Percentiles rank a stretch among this genome's conserved stretches.
These are phyloP conservation scores for Choristoneura rosaceana DNA, from an alignment of 2,888 invertebrate genomes.

Conservation along the genomic window DNA sequence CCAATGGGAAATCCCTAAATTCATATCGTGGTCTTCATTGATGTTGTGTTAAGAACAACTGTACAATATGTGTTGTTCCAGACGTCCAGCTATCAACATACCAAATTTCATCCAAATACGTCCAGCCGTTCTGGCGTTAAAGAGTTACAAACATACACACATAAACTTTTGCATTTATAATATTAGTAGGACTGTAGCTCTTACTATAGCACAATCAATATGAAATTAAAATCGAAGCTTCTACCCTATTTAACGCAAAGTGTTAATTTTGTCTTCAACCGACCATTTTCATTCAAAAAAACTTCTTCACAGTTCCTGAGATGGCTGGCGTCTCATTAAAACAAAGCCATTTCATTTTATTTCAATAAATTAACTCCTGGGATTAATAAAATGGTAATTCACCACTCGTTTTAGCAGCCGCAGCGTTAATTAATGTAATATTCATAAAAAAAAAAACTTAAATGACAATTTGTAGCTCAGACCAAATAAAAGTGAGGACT, in stretches of 20 bases:
- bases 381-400: constrained; percentile 41
- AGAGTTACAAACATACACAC: too few relatives aligned
- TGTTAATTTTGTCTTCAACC: not conserved
- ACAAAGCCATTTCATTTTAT: constrained; percentile 36
- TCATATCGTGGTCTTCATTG: too few relatives aligned
- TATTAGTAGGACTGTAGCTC: too few relatives aligned
- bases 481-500: too few relatives aligned
- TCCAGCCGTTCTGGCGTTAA: too few relatives aligned
- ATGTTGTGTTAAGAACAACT: too few relatives aligned
- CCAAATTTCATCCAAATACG: too few relatives aligned
- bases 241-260: not conserved
- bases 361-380: constrained; percentile 40
- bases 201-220: too few relatives aligned
- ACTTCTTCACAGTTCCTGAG: not conserved
- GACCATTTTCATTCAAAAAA: constrained; percentile 1
- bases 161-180: too few relatives aligned
- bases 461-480: not conserved
- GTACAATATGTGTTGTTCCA: too few relatives aligned
- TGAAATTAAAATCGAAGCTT: not conserved
- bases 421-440: constrained; percentile 37
- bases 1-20: too few relatives aligned
- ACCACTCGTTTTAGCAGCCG: constrained; percentile 27
- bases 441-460: constrained; percentile 29
- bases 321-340: constrained; percentile 26
- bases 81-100: too few relatives aligned